Evolutionary conservation across 2,797 vertebrate genomes (phyloP), one percentile per base, ranked within the genome.

Genomic region (Leptoclinus maculatus): DNA sequence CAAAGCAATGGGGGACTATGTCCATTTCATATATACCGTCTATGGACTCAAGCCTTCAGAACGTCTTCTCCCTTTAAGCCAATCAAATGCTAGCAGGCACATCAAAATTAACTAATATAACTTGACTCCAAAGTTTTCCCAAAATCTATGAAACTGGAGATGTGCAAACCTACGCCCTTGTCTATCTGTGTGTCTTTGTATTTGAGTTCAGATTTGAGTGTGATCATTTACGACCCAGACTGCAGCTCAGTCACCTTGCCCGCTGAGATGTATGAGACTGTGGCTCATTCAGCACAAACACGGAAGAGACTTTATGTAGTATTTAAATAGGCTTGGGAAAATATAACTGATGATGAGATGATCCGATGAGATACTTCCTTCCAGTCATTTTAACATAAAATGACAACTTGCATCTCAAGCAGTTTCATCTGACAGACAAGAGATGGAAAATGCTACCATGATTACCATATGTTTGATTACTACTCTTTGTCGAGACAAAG

Each of bases 221-320:
- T 73, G 81, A 87, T 92, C 79, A 81, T 87, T 92, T 80, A 78
- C 86, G 81, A 86, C 71, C 79, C 77, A 62, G 71, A 65, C 84
- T 80, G 73, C 80, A 72, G 83, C 76, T 87, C 83, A 80, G 95
- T 96, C 96, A 89, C 96, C 96, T 92, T 96, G 94, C 95, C 88
- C 93, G 88, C 83, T 94, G 87, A 96, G 95, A 88, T 93, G 92
- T 90, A 96, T 95, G 84, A 96, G 92, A 73, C 92, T 93, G 95
- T 60, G 95, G 95, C 72, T 95, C 95, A 88, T 95, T 94, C 87
- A 96, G 91, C 87, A 95, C 93, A 88, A 90, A 95, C 83, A 96
- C 95, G 87, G 93, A 69, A 12, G 82, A 91, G 90, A 81, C 82
- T 85, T 85, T 67, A 71, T 82, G 71, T 77, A 86, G 77, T 53